Evolutionary conservation across 2,113 vertebrate genomes (phyloP).

Genomic region (Sigmodon hispidus): DNA sequence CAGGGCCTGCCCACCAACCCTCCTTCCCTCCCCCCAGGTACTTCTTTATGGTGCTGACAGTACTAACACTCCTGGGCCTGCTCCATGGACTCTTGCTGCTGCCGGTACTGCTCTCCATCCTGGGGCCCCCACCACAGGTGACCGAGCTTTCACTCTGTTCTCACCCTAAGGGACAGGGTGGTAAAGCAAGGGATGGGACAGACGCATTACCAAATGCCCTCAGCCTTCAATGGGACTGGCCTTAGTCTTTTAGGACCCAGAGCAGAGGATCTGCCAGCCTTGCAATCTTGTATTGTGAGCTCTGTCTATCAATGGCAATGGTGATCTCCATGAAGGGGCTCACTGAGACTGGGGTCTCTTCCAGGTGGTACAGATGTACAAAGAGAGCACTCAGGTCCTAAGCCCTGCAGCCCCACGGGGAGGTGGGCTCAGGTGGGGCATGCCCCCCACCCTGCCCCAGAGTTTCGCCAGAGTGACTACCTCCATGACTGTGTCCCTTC

Average conservation of each 20-base stretch:
- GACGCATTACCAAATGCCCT: not conserved
- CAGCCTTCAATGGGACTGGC: slow-evolving; percentile 85
- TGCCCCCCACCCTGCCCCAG: slow-evolving; percentile 83
- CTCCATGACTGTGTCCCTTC: slow-evolving; percentile 95
- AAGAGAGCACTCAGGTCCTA: slow-evolving; percentile 81
- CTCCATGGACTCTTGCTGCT: slow-evolving; percentile 96
- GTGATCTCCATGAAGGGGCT: slow-evolving; percentile 49
- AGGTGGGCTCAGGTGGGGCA: slow-evolving; percentile 62
- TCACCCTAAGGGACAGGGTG: not conserved
- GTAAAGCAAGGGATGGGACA: not conserved
- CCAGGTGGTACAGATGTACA: slow-evolving; percentile 92
- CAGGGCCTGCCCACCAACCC: not conserved
- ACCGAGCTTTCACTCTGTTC: not conserved
- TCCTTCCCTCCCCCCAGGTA: slow-evolving; percentile 85
- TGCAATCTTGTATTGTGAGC: slow-evolving; percentile 83
- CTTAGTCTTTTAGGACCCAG: slow-evolving; percentile 79
- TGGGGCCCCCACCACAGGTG: slow-evolving; percentile 95
- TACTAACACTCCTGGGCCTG: slow-evolving; percentile 94
- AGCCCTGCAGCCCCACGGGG: slow-evolving; percentile 77
- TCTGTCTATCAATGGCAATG: slow-evolving; percentile 90
- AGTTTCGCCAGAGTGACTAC: slow-evolving; percentile 94
- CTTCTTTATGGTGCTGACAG: slow-evolving; percentile 96
- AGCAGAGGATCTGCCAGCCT: slow-evolving; percentile 72
- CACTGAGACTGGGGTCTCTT: slow-evolving; percentile 1
- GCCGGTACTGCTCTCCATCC: slow-evolving; percentile 94